These are phyloP conservation scores for Oophaga pumilio DNA, from an alignment of 2,113 vertebrate genomes.

Conservation along the genomic window DNA sequence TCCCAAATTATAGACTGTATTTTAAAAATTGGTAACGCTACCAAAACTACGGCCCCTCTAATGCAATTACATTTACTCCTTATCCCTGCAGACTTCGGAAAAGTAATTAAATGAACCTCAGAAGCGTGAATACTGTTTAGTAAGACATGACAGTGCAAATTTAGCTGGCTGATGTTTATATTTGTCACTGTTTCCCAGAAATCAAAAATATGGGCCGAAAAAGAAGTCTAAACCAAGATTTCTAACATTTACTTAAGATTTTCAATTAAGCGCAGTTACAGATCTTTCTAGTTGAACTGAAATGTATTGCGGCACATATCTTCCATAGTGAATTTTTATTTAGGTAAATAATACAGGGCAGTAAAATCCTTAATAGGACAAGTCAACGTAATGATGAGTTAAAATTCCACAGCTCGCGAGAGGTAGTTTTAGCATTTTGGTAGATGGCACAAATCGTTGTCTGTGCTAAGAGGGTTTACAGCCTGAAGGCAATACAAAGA, in stretches of 20 bases:
- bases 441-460: constrained; percentile 43
- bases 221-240: constrained; percentile 50
- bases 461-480: constrained; percentile 58
- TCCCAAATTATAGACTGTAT: background rate
- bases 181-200: constrained; percentile 26
- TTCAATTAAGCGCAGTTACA: constrained; percentile 39
- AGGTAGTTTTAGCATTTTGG: constrained; percentile 52
- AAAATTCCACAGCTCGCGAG: constrained; percentile 56
- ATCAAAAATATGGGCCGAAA: background rate
- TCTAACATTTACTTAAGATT: constrained; percentile 48
- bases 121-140: constrained; percentile 29
- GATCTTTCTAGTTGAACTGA: constrained; percentile 25
- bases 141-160: constrained; percentile 33
- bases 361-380: constrained; percentile 61
- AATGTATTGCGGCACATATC: constrained; percentile 50
- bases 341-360: constrained; percentile 59
- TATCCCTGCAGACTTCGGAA: background rate
- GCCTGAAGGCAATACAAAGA: constrained; percentile 59
- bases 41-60: background rate
- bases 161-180: constrained; percentile 16
- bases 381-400: constrained; percentile 60
- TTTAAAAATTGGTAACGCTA: background rate
- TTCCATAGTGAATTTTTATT: constrained; percentile 64
- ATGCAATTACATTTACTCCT: constrained; percentile 16
- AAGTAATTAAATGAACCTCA: constrained; percentile 41